Base-by-base conservation (phyloP, 1,140 invertebrate species). In the Venustaconcha ellipsiformis region DNA sequence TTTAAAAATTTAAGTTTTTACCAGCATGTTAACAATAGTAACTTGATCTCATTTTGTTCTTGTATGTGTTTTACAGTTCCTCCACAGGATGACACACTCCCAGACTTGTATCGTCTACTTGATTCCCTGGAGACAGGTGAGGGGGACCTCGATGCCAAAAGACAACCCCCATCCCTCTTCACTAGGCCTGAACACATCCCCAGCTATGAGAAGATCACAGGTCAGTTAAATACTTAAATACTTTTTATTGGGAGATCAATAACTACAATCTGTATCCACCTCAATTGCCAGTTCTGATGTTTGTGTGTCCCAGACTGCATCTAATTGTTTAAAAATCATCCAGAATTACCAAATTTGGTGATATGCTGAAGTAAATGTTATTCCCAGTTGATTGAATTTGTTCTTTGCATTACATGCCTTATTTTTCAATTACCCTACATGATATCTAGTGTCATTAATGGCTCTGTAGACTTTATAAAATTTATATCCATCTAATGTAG, bases 131-230 rank as follows among this genome's bases (percentile, higher is more conserved):
- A 88, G 56, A 81, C 79, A 37, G 86, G 83, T 3, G 80, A 87
- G 18, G 80, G 73, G 2, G 83, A 84, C 58, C 78, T 86, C 11
- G 82, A 81, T 56, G 73, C 78, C 3, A 70, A 80, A 30, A 74
- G 75, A 57, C 78, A 82, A 26, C 86, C 87, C 18, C 87, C 87
- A 17, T 83, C 86, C 20, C 74, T 88, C n/a, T 88, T 88, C 75
- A 81, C 85, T 14, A 67, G 83, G 37, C 86, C 86, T 30, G 86
- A 88, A 77, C 84, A 88, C 70, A 76, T 87, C 4, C 76, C 80
- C 14, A 84, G 76, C 57, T 88, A 86, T 70, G 74, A 86, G 73
- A 84, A 84, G 70, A 88, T 88, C 56, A 82, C 85, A 66, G 83
- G 84, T 84, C 72, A 70, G 71, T 77, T 17, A 14, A 67, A 62